Conservation (phyloP, 2,113 vertebrate genomes). For the Pomatorhinus ruficollis region DNA sequence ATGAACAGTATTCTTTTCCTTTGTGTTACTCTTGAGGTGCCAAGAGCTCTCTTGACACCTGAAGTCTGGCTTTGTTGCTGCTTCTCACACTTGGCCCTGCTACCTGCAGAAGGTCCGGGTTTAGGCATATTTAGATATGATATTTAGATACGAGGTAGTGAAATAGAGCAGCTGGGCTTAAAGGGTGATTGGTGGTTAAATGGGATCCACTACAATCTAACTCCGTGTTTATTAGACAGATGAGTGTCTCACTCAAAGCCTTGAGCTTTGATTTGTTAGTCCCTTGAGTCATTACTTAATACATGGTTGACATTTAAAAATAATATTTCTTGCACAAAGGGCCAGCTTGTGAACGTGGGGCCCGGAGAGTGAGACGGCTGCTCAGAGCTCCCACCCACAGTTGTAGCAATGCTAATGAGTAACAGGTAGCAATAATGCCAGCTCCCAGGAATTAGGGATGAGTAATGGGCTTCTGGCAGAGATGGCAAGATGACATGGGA, state of each 20-base stretch:
- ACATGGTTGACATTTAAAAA: conserved; percentile 35
- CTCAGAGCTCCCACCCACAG: conserved; percentile 12
- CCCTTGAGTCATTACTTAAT: conserved; percentile 16
- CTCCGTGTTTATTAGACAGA: not conserved
- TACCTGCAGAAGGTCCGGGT: not conserved
- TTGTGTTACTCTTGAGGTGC: not conserved
- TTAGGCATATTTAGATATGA: not conserved
- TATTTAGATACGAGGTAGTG: accelerated
- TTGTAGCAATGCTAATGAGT: not conserved
- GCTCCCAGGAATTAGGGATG: conserved; percentile 9
- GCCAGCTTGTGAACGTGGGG: not conserved
- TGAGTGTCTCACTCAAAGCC: not conserved
- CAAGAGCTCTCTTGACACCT: not conserved
- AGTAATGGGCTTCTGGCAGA: conserved; percentile 29
- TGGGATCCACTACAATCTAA: not conserved
- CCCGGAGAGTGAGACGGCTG: not conserved
- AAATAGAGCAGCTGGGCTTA: not conserved
- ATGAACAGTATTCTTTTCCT: not conserved
- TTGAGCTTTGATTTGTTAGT: not conserved
- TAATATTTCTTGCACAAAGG: conserved; percentile 1
- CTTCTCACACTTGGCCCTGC: not conserved
- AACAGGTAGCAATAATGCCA: not conserved
- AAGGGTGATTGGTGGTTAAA: not conserved
- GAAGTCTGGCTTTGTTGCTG: not conserved
- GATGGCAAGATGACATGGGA: not conserved